Base-by-base conservation (phyloP, 2,888 invertebrate species). In the Eremobia ochroleuca region DNA sequence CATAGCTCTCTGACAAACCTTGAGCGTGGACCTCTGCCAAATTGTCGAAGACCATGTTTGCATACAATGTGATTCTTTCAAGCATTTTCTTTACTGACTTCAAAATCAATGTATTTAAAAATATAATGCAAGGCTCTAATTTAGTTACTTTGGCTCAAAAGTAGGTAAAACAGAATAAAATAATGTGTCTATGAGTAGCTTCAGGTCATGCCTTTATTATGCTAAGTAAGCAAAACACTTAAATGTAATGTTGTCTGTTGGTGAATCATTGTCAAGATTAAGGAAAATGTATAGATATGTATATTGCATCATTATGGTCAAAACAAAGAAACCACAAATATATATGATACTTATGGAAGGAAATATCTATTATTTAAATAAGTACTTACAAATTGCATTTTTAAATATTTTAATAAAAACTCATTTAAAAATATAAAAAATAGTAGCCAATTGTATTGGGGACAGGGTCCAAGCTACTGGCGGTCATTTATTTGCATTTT, bases 251-350 rank as follows among this genome's bases (percentile, higher is more conserved):
- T 31, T 80, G 37, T 21, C 46, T 34, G 62, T 58, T 34, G 52
- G 55, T 83, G 83, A 83, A 83, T 83, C 83, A 85, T 78, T 78
- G 59, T 58, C 64, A 78, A 74, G 65, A 85, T 85, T 71, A 77
- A 72, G 66, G 64, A 77, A 59, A 72, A 55, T 73, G 55, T 76
- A 21, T 40, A 58, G 13, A n/a, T n/a, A n/a, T n/a, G n/a, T n/a
- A n/a, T 72, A 69, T 82, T 78, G 71, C 78, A 74, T 72, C 78
- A 72, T 78, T 78, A 28, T 69, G 68, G 73, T 21, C 31, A 69
- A 78, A 85, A 83, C 85, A 85, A 82, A 82, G 85, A 72, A 74
- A 69, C 61, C 18, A 21, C 8, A 76, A 37, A n/a, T 43, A 58
- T 58, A 58, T 28, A 28, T n/a, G 2, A 58, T 28, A 68, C 25